Base-by-base conservation (phyloP, 1,140 invertebrate species). In the Melipona quadrifasciata region DNA sequence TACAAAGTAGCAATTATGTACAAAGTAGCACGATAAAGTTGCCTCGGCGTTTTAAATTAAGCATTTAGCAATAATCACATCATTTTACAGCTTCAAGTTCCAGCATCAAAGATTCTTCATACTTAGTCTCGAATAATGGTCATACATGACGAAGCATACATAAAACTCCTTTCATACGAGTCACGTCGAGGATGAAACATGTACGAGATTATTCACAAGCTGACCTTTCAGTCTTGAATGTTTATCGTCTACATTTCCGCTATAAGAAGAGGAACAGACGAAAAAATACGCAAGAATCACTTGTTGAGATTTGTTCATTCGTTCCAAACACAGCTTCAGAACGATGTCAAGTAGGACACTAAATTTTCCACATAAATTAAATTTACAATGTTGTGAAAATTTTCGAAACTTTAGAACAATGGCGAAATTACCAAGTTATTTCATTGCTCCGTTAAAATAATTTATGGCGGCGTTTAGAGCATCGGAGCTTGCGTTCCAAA, bases 131-230 rank as follows among this genome's bases (percentile, higher is more conserved):
- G n/a, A n/a, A 1, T 14, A 34, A 64, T 64, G 27, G 11, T 16
- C 24, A 21, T 27, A 11, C n/a, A 11, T 21, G 12, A 65, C 68
- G 21, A 11, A 11, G 4, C 24, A 5, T 8, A 12, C 5, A 80
- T 16, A 87, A 31, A 84, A 64, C 34, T 64, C 11, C 11, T 51
- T 85, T 71, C 74, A 21, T 87, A n/a, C 55, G 51, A 57, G 51
- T 71, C 72, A 10, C 58, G 24, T 34, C 27, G 24, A 64, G 70
- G 19, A 58, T 64, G 27, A 86, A 75, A 79, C 58, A 17, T 8
- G 24, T 1, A 12, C 51, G 51, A 51, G 31, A 65, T 67, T 65
- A 19, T 34, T 65, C 53, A 87, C 47, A 80, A 21, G 2, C 17
- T 39, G 39, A 64, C 19, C 68, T 82, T 31, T n/a, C 39, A 47